These are phyloP conservation scores for Drosophila sp. DNA, from an alignment of 1,140 invertebrate species.

Conservation along the genomic window DNA sequence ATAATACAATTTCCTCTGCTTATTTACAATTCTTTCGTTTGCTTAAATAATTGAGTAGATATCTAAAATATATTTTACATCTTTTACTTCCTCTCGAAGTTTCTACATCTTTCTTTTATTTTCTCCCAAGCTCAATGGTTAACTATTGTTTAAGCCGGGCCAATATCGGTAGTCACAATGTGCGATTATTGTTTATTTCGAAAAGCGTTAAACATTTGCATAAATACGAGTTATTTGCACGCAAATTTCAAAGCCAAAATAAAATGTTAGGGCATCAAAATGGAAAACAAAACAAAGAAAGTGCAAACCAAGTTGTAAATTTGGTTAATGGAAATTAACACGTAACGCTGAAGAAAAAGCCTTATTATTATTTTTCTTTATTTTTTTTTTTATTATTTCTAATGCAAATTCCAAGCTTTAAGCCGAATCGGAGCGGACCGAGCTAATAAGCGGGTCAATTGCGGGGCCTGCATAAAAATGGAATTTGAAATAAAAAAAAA, in stretches of 20 bases:
- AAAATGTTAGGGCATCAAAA: conserved; percentile 23
- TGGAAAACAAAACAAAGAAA: conserved; percentile 26
- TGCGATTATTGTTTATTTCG: conserved; percentile 27
- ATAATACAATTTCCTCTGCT: too few species aligned
- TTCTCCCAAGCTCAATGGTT: conserved; percentile 39
- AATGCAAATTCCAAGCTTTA: conserved; percentile 63
- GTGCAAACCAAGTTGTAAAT: conserved; percentile 30
- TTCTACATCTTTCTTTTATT: background rate
- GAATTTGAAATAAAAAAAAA: conserved; percentile 27
- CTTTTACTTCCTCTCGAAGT: background rate
- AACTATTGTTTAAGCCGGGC: conserved; percentile 41
- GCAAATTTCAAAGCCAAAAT: conserved; percentile 38
- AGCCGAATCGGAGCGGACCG: conserved; percentile 31
- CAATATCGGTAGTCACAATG: conserved; percentile 44
- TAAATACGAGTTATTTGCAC: conserved; percentile 61
- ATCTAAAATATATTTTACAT: background rate
- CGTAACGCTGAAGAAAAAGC: conserved; percentile 29
- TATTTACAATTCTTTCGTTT: background rate
- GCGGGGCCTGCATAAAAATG: conserved; percentile 50
- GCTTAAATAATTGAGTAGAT: background rate
- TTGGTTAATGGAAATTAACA: conserved; percentile 66
- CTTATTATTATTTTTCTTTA: conserved; percentile 1
- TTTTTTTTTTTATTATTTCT: conserved; percentile 24
- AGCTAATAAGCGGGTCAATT: conserved; percentile 76
- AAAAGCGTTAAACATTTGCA: conserved; percentile 50